Evolutionary conservation across 2,888 invertebrate genomes (phyloP), one percentile per base, ranked within the genome.

Genomic region (Ernsta delagoae): DNA sequence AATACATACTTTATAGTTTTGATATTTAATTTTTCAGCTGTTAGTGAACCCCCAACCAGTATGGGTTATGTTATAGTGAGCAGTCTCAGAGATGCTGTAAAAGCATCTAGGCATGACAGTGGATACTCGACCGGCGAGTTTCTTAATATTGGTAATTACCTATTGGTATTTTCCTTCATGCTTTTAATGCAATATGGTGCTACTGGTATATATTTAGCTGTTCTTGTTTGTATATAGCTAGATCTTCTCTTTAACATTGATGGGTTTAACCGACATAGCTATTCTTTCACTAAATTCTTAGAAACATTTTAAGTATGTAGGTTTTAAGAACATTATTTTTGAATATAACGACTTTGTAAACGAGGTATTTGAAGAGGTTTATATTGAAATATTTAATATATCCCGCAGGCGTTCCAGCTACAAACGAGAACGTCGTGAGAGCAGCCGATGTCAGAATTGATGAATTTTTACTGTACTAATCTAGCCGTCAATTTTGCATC

Each of bases 401-500:
- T 54, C 31, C 54, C 63, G 24, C 81, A 85, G 85, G 75, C 64
- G 79, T 84, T 65, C 83, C 84, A 59, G 85, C 82, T 9, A 80
- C 82, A 45, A 79, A 83, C 67, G 82, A 85, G 73, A 80, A 77
- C 60, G 76, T 80, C 36, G 71, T 82, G 45, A 75, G 77, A 71
- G 82, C 79, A 6, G 79, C 81, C 53, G 77, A 80, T 48, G 80
- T 80, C 41, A 82, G 78, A 71, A 74, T 82, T 65, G 79, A 82
- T 57, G 84, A 86, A 71, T 84, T 78, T 76, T 71, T 82, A 57
- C 71, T 84, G 48, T 76, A 79, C 73, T 77, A 75, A 74, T 63
- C 59, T 69, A 41, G 63, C 50, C 63, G 63, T 69, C 68, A 69
- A 69, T 69, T 63, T 53, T 31, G 68, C 39, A 50, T 62, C 39